Evolutionary conservation across 2,113 vertebrate genomes (phyloP).

Genomic region (Sinocyclocheilus maitianheensis): DNA sequence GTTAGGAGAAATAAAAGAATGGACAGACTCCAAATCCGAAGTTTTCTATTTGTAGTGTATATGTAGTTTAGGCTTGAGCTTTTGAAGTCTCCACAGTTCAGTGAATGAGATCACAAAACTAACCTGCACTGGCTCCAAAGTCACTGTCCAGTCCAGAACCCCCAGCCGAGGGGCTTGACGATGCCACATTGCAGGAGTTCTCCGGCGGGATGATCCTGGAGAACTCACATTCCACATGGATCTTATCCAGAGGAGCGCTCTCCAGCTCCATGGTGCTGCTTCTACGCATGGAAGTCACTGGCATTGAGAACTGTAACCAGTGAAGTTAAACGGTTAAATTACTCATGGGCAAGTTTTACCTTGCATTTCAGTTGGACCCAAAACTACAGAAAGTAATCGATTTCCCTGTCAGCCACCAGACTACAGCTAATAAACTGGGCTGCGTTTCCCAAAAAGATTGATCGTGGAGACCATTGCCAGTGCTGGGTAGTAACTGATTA

Average conservation of each 20-base stretch:
- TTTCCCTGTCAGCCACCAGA: too few species aligned
- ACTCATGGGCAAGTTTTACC: background rate
- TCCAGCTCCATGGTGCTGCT: conserved; percentile 68
- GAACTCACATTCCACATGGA: conserved; percentile 67
- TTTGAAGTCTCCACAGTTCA: background rate
- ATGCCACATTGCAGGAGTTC: conserved; percentile 48
- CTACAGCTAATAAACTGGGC: too few species aligned
- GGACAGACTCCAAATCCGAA: background rate
- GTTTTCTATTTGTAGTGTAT: background rate
- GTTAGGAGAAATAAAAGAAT: conserved; percentile 15
- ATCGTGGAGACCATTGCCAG: too few species aligned
- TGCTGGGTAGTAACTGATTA: too few species aligned
- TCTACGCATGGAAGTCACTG: conserved; percentile 47
- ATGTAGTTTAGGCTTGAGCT: background rate
- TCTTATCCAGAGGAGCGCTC: conserved; percentile 47
- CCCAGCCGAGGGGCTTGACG: conserved; percentile 61
- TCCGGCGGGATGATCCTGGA: conserved; percentile 59
- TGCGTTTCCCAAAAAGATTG: too few species aligned
- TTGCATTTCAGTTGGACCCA: background rate
- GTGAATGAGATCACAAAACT: conserved; percentile 21
- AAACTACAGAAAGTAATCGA: background rate
- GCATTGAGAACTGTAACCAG: conserved; percentile 15
- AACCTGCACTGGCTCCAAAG: conserved; percentile 84
- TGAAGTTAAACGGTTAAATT: background rate
- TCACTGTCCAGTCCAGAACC: conserved; percentile 81